Evolutionary conservation across 2,797 vertebrate species (phyloP).

Genomic region (Danio jaintianensis): DNA sequence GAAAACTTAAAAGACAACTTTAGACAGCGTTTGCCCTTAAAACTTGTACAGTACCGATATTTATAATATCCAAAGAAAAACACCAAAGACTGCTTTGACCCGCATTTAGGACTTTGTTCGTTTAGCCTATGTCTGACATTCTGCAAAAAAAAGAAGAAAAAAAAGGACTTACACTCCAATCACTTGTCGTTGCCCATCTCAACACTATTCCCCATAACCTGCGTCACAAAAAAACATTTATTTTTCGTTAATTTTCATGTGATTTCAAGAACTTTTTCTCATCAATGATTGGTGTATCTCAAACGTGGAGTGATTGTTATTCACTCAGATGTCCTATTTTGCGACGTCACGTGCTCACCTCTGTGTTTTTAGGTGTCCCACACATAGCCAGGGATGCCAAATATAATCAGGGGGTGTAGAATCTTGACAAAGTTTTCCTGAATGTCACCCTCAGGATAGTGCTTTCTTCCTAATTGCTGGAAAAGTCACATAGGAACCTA

Average conservation of each 20-base stretch:
- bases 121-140: conserved; percentile 82
- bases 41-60: conserved; percentile 89
- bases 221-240: conserved; percentile 62
- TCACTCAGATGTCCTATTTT: conserved; percentile 65
- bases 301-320: conserved; percentile 74
- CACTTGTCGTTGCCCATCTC: conserved; percentile 86
- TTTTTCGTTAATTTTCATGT: conserved; percentile 77
- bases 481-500: conserved; percentile 80
- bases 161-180: conserved; percentile 73
- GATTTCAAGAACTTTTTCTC: conserved; percentile 74
- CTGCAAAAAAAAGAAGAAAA: conserved; percentile 79
- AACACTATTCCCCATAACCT: conserved; percentile 67
- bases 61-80: conserved; percentile 97
- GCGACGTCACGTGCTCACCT: conserved; percentile 29
- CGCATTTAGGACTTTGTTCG: conserved; percentile 90
- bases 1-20: conserved; percentile 83
- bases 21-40: conserved; percentile 86
- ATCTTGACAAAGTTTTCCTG: conserved; percentile 75
- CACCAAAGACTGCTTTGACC: conserved; percentile 99
- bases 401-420: conserved; percentile 72
- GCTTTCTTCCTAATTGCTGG: conserved; percentile 97
- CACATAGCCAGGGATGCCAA: conserved; percentile 68
- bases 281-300: conserved; percentile 81
- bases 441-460: conserved; percentile 84
- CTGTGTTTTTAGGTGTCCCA: conserved; percentile 70